phyloP scores from a whole-genome alignment of 35 echinoderm and acorn worm species.

The Strongylocentrotus purpuratus region DNA sequence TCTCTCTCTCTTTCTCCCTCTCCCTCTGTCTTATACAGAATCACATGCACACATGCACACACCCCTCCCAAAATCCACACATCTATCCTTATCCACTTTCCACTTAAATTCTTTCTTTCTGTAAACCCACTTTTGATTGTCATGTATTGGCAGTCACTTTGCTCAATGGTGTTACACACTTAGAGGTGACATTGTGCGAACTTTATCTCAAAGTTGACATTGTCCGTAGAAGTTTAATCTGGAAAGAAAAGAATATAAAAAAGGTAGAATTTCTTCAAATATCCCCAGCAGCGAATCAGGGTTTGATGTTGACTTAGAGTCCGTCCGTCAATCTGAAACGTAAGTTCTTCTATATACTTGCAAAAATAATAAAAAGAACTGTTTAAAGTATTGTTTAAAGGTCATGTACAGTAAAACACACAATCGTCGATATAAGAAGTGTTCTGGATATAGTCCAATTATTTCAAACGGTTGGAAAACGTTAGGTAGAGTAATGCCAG shows the following conservation, averaged over 20 bases:
- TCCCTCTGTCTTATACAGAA: no score
- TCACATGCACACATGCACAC: no score
- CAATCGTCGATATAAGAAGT: neutral
- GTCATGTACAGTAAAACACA: neutral
- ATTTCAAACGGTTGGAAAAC: neutral
- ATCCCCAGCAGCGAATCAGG: neutral
- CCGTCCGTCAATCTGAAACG: neutral
- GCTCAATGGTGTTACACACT: slow-evolving; percentile 11
- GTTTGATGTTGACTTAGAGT: neutral
- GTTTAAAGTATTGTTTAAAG: neutral
- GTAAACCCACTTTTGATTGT: slow-evolving; percentile 21
- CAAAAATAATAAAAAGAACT: neutral
- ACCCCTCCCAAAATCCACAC: no score
- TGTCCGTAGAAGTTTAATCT: neutral
- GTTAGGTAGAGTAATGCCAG: neutral
- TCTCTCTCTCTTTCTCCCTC: no score
- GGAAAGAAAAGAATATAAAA: neutral
- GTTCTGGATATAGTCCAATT: neutral
- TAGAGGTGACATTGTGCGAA: slow-evolving; percentile 16
- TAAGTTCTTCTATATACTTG: neutral
- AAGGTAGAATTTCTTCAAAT: slow-evolving; percentile 20
- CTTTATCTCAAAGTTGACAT: slow-evolving; percentile 32
- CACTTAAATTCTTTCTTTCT: neutral
- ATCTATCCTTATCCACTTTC: no score
- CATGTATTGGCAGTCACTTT: neutral